Evolutionary conservation across 2,888 invertebrate genomes (phyloP), one percentile per base, ranked within the genome.

Genomic region (Megaustenia siamemsis): DNA sequence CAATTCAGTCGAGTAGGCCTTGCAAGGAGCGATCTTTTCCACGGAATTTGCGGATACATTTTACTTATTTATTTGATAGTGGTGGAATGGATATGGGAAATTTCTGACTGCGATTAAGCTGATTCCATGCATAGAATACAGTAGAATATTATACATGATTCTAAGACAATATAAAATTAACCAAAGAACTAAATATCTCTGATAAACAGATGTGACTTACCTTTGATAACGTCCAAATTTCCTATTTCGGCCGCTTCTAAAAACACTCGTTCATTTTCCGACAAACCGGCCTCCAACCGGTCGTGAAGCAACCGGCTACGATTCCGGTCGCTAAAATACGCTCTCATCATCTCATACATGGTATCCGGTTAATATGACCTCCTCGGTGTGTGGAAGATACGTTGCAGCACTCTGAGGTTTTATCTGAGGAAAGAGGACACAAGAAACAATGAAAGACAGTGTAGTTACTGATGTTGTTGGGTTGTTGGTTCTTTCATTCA

Each of bases 211-310:
- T 60, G 28, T n/a, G 24, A 4, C 75, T 80, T 18, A 86, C 86
- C 86, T 84, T 84, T 88, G 2, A 90, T 87, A 1, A 87, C 83
- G n/a, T 90, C 89, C 32, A 88, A 82, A 76, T 90, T 89, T 4
- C 90, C 90, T 24, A 90, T 86, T 71, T 90, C 90, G 1, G 90
- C 88, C 0, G 90, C 90, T 35, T 86, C 83, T 76, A 90, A 77
- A 77, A 90, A 89, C 12, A 86, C 73, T 15, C 89, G 56, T 68
- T 91, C 89, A 8, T 86, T 87, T n/a, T 90, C 90, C 0, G 86
- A 85, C 15, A 89, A 78, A 28, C 89, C 90, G 1, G 88, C 90
- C 66, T 88, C 88, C 73, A 90, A 85, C 15, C 90, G 83, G 73
- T 90, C 90, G 32, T 89, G 87, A 6, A 89, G 83, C 69, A 89